Evolutionary conservation across 2,113 vertebrate species (phyloP), one percentile per base, ranked within the genome.

Genomic region (Noturus placidus): DNA sequence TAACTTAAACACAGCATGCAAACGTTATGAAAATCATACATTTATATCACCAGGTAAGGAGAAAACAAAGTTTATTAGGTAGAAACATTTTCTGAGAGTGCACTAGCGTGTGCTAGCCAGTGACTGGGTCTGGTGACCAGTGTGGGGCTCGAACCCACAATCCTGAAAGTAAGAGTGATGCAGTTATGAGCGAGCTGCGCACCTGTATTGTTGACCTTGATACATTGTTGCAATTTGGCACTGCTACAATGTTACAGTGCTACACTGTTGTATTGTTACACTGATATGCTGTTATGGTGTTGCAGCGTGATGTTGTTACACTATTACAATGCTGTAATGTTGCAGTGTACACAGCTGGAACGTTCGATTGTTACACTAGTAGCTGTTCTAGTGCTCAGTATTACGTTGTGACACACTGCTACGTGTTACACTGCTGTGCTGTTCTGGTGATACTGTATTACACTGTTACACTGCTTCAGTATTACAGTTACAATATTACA

Each of bases 1-100:
- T 94, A 86, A 74, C 88, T 89, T 80, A 85, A 90, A 86, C 57
- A 89, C 90, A 91, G 89, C 90, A 93, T 93, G 92, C 93, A 93
- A 93, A 94, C 79, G 87, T 77, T 76, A 92, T 92, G 92, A 87
- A 92, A 89, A 91, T 92, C 13, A 61, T 56, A 56, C 50, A 4
- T 27, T 79, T 19, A 50, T 85, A 83, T 87, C 67, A 33, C 56
- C n/a, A 69, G 50, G 50, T 27, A 56, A 50, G n/a, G 56, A 27
- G 14, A 56, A 79, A 6, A 56, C 77, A n/a, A n/a, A n/a, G n/a
- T n/a, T n/a, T n/a, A n/a, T n/a, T n/a, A n/a, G n/a, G n/a, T n/a
- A n/a, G n/a, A n/a, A n/a, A n/a, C n/a, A n/a, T n/a, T n/a, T n/a
- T n/a, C n/a, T n/a, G n/a, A n/a, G n/a, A n/a, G n/a, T n/a, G n/a